Evolutionary conservation across 2,888 invertebrate species (phyloP), one percentile per base, ranked within the genome.

Genomic region (Nemapogon koenigi): DNA sequence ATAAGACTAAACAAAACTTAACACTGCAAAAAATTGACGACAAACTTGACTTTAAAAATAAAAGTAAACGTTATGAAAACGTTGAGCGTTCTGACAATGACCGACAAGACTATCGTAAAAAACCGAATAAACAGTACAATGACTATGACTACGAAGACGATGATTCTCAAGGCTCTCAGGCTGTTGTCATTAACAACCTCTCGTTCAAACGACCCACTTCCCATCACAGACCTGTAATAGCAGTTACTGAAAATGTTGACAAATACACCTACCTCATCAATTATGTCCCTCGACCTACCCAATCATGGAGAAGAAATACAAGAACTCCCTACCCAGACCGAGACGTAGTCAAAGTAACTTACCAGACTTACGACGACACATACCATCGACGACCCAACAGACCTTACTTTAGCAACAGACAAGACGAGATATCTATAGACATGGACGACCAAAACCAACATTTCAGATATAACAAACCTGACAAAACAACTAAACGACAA

Each of bases 1-100:
- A 7, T 30, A 7, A 6, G 15, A 19, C 47, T 18, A 60, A 54
- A 49, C 46, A 45, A 31, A 53, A 55, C 38, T 48, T 46, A 35
- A 62, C 60, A 16, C 46, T 58, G 49, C 58, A 59, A 41, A 67
- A 62, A 42, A 75, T 84, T 32, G 82, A 81, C 48, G 84, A 84
- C 57, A 85, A 85, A 78, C 70, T 85, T 38, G 84, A 84, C 69
- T 70, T 84, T 51, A 73, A 61, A 51, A 71, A 76, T 42, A 78
- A 78, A 57, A 72, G 58, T 42, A 57, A 56, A 64, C 66, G 75
- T 10, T 68, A 58, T 38, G 68, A 63, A 15, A 61, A 73, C 48
- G 45, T 52, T 40, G 52, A 39, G 60, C 39, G 16, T 25, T 28
- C 32, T 18, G 25, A 32, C 30, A 51, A 61, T 47, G 57, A 62